Conservation (phyloP, 1,140 invertebrate genomes). For the Drosophila obscura region DNA sequence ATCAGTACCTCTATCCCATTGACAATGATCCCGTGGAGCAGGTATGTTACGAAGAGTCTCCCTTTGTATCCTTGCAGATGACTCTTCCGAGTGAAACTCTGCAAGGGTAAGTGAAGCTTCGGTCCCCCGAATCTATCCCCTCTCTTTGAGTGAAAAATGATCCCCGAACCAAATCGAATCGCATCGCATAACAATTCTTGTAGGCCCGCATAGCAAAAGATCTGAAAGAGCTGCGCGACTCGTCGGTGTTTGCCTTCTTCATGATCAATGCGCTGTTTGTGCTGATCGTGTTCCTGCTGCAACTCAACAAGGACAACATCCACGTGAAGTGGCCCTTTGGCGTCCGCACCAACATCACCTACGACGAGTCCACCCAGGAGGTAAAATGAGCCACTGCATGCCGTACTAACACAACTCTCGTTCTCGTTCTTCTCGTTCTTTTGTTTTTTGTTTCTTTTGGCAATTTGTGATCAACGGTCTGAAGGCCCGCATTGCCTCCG, state of each 20-base stretch:
- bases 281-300: constrained; percentile 98
- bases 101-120: no score
- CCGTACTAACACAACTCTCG: constrained; percentile 66
- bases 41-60: constrained; percentile 85
- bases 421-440: constrained; percentile 36
- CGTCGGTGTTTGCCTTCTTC: constrained; percentile 97
- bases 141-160: neutral
- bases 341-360: constrained; percentile 96
- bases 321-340: constrained; percentile 97
- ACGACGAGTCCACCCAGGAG: constrained; percentile 93
- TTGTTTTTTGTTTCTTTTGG: constrained; percentile 46
- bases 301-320: constrained; percentile 97
- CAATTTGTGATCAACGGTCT: constrained; percentile 21
- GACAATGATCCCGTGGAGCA: constrained; percentile 96
- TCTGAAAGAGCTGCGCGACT: constrained; percentile 96
- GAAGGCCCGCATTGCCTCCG: constrained; percentile 93
- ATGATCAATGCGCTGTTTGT: constrained; percentile 99
- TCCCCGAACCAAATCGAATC: constrained; percentile 14
- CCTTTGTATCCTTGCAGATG: neutral
- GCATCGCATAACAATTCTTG: constrained; percentile 53
- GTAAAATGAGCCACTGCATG: constrained; percentile 86
- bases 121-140: neutral
- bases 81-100: no score
- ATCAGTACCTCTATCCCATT: constrained; percentile 96
- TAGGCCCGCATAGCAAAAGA: constrained; percentile 94